Evolutionary conservation across 2,888 invertebrate genomes (phyloP).

Genomic region (Diploptera punctata): DNA sequence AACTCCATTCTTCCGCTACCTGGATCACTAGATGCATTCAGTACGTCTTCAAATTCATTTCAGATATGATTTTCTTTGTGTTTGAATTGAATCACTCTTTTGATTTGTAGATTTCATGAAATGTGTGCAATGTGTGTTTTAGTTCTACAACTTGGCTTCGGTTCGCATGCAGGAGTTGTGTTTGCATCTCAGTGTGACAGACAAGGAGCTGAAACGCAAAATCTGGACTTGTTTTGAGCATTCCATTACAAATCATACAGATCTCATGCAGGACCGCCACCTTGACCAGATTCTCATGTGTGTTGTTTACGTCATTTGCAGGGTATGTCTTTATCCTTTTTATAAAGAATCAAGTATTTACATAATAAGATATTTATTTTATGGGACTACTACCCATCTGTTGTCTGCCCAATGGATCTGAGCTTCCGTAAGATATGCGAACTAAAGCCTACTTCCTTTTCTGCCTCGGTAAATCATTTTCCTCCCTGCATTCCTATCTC

Average conservation of each 20-base stretch:
- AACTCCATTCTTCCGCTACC: too few relatives aligned
- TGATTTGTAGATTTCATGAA: conserved; percentile 50
- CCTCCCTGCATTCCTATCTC: too few relatives aligned
- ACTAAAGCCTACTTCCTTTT: too few relatives aligned
- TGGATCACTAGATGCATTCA: too few relatives aligned
- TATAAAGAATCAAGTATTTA: too few relatives aligned
- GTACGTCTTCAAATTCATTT: background rate
- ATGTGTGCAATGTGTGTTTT: too few relatives aligned
- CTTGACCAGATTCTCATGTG: conserved; percentile 99
- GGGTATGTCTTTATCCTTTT: conserved; percentile 65
- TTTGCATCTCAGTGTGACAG: conserved; percentile 74
- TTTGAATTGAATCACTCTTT: too few relatives aligned
- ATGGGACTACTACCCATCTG: too few relatives aligned
- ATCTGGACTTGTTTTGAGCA: conserved; percentile 98
- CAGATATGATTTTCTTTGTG: background rate
- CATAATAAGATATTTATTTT: too few relatives aligned
- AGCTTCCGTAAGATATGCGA: too few relatives aligned
- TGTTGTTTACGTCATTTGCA: conserved; percentile 93
- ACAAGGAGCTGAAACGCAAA: conserved; percentile 77
- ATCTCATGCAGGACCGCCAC: conserved; percentile 91
- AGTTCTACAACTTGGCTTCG: conserved; percentile 93
- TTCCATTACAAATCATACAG: conserved; percentile 81
- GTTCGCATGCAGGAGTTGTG: conserved; percentile 93
- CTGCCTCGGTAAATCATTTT: too few relatives aligned
- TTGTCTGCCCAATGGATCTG: too few relatives aligned